Percentiles rank a stretch among this genome's conserved stretches.
phyloP scores from a whole-genome alignment of 2,113 vertebrate genomes.

The Psilopogon haemacephalus region DNA sequence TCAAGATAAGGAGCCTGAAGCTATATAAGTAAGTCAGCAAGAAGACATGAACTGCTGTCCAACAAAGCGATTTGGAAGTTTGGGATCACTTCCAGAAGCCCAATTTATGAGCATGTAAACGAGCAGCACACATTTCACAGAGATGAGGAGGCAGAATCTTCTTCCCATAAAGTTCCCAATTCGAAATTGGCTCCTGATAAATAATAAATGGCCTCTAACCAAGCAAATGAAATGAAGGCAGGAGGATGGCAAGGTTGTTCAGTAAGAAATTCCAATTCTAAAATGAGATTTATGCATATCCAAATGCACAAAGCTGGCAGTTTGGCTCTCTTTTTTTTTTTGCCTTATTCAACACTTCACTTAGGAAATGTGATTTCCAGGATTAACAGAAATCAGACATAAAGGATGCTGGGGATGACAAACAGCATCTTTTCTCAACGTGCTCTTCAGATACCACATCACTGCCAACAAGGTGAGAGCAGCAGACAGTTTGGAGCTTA shows the following conservation, averaged over 20 bases:
- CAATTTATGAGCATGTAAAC: background rate
- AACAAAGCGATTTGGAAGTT: background rate
- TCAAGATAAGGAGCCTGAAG: background rate
- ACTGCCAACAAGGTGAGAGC: too few species aligned
- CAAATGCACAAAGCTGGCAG: background rate
- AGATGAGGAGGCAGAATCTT: background rate
- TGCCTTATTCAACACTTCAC: background rate
- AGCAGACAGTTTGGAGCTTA: too few species aligned
- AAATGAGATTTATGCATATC: background rate
- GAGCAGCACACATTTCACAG: background rate
- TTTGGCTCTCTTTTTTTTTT: background rate
- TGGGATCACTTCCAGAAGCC: constrained; percentile 17
- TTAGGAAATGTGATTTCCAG: background rate
- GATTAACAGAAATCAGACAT: background rate
- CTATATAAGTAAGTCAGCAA: background rate
- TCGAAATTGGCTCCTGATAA: background rate
- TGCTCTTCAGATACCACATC: too few species aligned
- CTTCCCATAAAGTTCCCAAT: background rate
- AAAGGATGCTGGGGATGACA: background rate
- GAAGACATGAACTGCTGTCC: background rate
- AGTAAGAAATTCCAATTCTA: background rate
- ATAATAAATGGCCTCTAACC: constrained; percentile 27
- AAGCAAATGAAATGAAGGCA: background rate
- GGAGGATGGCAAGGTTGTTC: background rate
- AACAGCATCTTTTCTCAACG: too few species aligned